Evolutionary conservation across 2,113 vertebrate species (phyloP).

Genomic region (Trematocara macrostoma): DNA sequence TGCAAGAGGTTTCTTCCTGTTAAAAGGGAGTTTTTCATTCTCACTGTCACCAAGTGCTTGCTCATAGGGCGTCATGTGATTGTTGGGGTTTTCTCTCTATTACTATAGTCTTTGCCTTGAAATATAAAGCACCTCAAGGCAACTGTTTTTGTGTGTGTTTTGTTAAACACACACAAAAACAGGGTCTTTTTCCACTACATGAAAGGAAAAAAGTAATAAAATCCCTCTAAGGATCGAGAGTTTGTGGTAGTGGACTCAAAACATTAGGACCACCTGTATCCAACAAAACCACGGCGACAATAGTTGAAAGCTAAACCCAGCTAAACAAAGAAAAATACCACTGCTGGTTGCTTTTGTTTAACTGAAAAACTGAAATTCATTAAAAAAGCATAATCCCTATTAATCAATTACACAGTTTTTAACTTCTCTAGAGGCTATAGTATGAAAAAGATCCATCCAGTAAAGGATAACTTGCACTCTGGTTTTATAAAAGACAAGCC

Average conservation of each 20-base stretch:
- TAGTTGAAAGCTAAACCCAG: neutral
- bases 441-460: constrained; percentile 38
- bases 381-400: constrained; percentile 10
- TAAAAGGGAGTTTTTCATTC: neutral
- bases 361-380: constrained; percentile 26
- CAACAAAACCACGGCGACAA: neutral
- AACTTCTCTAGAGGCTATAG: constrained; percentile 26
- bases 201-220: neutral
- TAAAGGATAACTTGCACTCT: constrained; percentile 30
- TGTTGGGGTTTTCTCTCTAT: neutral
- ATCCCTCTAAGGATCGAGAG: neutral
- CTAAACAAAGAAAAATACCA: neutral
- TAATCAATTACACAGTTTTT: constrained; percentile 48
- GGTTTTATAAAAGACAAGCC: constrained; percentile 45
- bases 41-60: neutral
- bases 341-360: constrained; percentile 4
- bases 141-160: neutral
- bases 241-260: neutral
- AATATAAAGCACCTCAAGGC: neutral
- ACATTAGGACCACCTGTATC: neutral
- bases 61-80: neutral
- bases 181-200: neutral
- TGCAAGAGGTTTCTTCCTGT: neutral
- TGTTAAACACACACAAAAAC: neutral
- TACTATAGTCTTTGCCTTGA: neutral